Base-by-base conservation (phyloP, 2,888 invertebrate species). In the Blomia tropicalis region DNA sequence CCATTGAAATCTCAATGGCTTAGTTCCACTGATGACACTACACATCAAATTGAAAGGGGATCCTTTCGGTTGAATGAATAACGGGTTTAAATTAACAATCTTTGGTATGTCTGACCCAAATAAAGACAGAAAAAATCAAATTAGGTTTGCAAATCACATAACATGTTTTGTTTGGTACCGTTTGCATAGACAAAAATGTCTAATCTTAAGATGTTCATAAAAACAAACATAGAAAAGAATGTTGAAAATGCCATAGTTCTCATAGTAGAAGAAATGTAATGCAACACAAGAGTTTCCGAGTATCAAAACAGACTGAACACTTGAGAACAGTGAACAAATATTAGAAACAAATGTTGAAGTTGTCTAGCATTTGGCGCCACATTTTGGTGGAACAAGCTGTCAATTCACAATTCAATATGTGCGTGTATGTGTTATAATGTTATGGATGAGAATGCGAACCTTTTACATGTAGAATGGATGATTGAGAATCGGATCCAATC, bases 401-500 rank as follows among this genome's bases (percentile, higher is more conserved):
- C 51, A 47, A 14, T 47, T n/a, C 7, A 11, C 51, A 19, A 47
- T 47, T n/a, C n/a, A n/a, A n/a, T n/a, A n/a, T n/a, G n/a, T n/a
- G n/a, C n/a, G n/a, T n/a, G n/a, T n/a, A n/a, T n/a, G n/a, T n/a
- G n/a, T n/a, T 47, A 27, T 19, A 25, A 14, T 47, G 36, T 11
- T 11, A 36, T 17, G 17, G 7, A 36, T 17, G 17, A 36, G 7
- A 44, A 11, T 19, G 17, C 47, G 22, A 47, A 77, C 77, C 77
- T 69, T 75, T 73, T 30, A 77, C 76, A 56, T 71, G 70, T 25
- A 77, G 71, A 36, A 69, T 66, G 29, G 76, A 74, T 17, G 75
- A 75, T 66, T 69, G 70, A 66, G 71, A 72, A 58, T 73, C 71
- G 23, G 71, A 70, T 19, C 75, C 73, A 17, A 73, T 75, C 29